These are phyloP conservation scores for Odontocerum albicorne DNA, from an alignment of 2,888 invertebrate species.

Conservation along the genomic window DNA sequence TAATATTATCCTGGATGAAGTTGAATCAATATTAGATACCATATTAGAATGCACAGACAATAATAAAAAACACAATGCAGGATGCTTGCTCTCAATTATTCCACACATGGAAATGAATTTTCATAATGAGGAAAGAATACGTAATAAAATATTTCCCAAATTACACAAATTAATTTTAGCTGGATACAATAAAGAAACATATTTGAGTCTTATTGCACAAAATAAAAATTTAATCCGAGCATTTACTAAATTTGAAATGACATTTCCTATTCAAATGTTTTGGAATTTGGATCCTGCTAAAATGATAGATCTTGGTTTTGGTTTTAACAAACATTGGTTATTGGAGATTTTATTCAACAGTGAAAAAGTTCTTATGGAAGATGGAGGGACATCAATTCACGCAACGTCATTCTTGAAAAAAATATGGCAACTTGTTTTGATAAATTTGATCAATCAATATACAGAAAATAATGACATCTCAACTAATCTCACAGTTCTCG, in stretches of 20 bases:
- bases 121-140: slow-evolving; percentile 13
- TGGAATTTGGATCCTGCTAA: slow-evolving; percentile 52
- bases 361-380: slow-evolving; percentile 45
- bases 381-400: slow-evolving; percentile 55
- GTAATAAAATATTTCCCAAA: slow-evolving; percentile 23
- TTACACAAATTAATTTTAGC: slow-evolving; percentile 22
- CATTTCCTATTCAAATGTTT: slow-evolving; percentile 7
- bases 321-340: slow-evolving; percentile 54
- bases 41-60: slow-evolving; percentile 17
- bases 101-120: slow-evolving; percentile 18
- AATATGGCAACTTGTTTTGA: slow-evolving; percentile 54
- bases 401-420: slow-evolving; percentile 55
- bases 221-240: slow-evolving; percentile 46
- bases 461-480: slow-evolving; percentile 53
- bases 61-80: slow-evolving; percentile 24
- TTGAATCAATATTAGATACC: slow-evolving; percentile 24
- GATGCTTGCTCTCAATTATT: slow-evolving; percentile 25
- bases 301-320: slow-evolving; percentile 56
- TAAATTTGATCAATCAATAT: slow-evolving; percentile 51
- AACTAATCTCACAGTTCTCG: slow-evolving; percentile 51
- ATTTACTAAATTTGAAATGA: slow-evolving; percentile 21
- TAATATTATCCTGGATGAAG: slow-evolving; percentile 25
- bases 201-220: slow-evolving; percentile 50
- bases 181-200: slow-evolving; percentile 49
- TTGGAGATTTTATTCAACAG: slow-evolving; percentile 51